phyloP scores from a whole-genome alignment of 2,888 invertebrate genomes.

The Oscheius sp. region DNA sequence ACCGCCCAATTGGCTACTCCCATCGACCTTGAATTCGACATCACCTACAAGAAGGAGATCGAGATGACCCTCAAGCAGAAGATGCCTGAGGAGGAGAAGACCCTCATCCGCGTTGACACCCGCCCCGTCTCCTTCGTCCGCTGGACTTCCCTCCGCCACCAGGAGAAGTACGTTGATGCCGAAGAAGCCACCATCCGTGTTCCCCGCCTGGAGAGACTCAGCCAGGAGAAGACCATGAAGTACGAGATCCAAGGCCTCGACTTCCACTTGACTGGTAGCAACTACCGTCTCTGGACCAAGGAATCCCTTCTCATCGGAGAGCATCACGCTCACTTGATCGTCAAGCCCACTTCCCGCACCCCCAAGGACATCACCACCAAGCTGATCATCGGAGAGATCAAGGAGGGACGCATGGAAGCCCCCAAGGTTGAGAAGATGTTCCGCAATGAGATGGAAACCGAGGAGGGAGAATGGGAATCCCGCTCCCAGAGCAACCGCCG shows the following conservation, averaged over 20 bases:
- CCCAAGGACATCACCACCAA: slow-evolving; percentile 37
- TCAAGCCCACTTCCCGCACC: not conserved
- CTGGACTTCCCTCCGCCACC: slow-evolving; percentile 50
- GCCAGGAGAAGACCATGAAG: slow-evolving; percentile 39
- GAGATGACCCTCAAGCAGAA: slow-evolving; percentile 41
- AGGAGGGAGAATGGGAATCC: slow-evolving; percentile 25
- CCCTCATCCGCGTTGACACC: slow-evolving; percentile 45
- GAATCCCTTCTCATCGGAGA: slow-evolving; percentile 49
- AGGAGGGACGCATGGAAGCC: slow-evolving; percentile 13
- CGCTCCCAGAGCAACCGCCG: slow-evolving; percentile 25
- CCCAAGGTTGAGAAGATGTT: slow-evolving; percentile 34
- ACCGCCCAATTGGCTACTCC: slow-evolving; percentile 57
- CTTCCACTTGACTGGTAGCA: slow-evolving; percentile 50
- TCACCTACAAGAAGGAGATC: slow-evolving; percentile 40
- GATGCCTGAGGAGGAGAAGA: slow-evolving; percentile 52
- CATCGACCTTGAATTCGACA: slow-evolving; percentile 50
- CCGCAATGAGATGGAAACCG: slow-evolving; percentile 8
- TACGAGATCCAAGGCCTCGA: slow-evolving; percentile 50
- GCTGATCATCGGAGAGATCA: slow-evolving; percentile 1
- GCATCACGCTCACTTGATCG: slow-evolving; percentile 19
- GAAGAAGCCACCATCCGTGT: slow-evolving; percentile 61
- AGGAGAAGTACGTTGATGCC: slow-evolving; percentile 46
- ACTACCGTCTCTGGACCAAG: slow-evolving; percentile 47
- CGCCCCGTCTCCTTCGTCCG: slow-evolving; percentile 60
- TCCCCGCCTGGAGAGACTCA: slow-evolving; percentile 47